phyloP scores from a whole-genome alignment of 2,113 vertebrate species.

The Coptodon rendalli region DNA sequence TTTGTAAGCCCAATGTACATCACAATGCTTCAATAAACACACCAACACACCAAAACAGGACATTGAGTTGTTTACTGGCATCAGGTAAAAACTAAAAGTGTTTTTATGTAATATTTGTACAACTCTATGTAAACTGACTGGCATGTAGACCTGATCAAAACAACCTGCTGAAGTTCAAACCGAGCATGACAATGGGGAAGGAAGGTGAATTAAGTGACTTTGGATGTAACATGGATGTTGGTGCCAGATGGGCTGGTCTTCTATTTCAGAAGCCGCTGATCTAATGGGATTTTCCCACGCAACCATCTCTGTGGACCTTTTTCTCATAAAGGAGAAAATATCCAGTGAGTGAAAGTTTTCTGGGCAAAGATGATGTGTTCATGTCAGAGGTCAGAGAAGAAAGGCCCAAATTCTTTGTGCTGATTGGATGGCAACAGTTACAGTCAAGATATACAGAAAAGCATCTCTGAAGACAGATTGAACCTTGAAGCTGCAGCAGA shows the following conservation, averaged over 20 bases:
- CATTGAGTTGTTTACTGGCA: background rate
- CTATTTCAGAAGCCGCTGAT: background rate
- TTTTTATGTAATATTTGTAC: background rate
- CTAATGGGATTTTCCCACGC: background rate
- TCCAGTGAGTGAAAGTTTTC: background rate
- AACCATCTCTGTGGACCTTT: background rate
- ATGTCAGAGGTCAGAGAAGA: background rate
- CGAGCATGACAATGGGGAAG: background rate
- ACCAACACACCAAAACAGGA: background rate
- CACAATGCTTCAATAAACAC: accelerated
- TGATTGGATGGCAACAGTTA: background rate
- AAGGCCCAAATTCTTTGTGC: background rate
- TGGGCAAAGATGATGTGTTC: background rate
- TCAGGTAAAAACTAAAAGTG: background rate
- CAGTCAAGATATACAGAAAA: background rate
- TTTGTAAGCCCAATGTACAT: accelerated
- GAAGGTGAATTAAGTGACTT: background rate
- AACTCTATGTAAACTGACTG: background rate
- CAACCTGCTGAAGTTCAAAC: background rate
- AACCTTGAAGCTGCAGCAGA: background rate
- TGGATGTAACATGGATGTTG: background rate
- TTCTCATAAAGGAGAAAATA: background rate
- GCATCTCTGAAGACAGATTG: background rate
- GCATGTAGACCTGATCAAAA: background rate
- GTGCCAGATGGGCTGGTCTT: background rate